Evolutionary conservation across 2,113 vertebrate species (phyloP).

Genomic region (Semicossyphus pulcher): DNA sequence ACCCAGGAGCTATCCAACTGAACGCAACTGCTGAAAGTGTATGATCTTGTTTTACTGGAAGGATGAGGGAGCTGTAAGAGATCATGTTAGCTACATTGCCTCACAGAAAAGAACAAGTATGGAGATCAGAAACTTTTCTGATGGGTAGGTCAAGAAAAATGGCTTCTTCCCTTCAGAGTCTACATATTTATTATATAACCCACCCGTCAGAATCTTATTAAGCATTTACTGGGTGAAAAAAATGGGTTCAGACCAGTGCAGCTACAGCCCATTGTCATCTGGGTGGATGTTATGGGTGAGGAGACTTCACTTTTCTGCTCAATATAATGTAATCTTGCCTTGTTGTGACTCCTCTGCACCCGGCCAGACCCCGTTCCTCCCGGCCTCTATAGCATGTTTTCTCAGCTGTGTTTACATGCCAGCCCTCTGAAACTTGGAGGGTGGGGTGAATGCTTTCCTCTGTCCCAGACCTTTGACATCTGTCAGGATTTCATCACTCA

Average conservation of each 20-base stretch:
- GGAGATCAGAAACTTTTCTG: too few relatives aligned
- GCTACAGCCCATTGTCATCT: conserved; percentile 8
- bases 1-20: not conserved
- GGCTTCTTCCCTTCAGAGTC: not conserved
- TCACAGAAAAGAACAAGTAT: conserved; percentile 2
- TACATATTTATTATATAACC: conserved; percentile 16
- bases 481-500: conserved; percentile 43
- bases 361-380: conserved; percentile 21
- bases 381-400: conserved; percentile 53
- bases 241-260: conserved; percentile 4
- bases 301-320: conserved; percentile 1
- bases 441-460: conserved; percentile 53
- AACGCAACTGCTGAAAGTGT: conserved; percentile 3
- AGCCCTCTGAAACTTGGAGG: conserved; percentile 52
- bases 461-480: conserved; percentile 50
- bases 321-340: conserved; percentile 1
- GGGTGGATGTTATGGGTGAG: conserved; percentile 11
- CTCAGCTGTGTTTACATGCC: conserved; percentile 75
- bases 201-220: conserved; percentile 21
- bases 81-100: conserved; percentile 11
- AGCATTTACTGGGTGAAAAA: conserved; percentile 31
- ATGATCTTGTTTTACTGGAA: conserved; percentile 22
- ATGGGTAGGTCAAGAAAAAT: not conserved
- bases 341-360: conserved; percentile 42
- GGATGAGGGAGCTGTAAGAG: not conserved